Percentiles rank a stretch among this genome's conserved stretches.
Conservation (phyloP, 2,888 invertebrate species). For the Thumatha senex region DNA sequence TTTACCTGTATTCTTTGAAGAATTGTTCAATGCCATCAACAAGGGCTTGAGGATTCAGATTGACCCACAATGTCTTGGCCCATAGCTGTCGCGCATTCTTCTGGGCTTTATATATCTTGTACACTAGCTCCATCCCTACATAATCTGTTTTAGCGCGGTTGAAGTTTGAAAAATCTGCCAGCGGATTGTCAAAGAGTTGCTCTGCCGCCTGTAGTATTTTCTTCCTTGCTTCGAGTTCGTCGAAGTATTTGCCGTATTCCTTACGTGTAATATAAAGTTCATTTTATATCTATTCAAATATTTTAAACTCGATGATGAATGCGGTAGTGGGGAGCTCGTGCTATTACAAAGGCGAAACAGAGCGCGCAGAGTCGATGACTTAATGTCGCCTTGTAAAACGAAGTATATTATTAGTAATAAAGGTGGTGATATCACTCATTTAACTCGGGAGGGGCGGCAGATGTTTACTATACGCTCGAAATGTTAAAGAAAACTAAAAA, state of each 20-base stretch:
- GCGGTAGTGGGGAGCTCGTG: too few species aligned
- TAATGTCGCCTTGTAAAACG: too few species aligned
- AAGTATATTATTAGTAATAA: too few species aligned
- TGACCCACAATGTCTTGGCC: slow-evolving; percentile 94
- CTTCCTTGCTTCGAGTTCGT: slow-evolving; percentile 86
- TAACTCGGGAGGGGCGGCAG: too few species aligned
- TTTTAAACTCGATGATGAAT: too few species aligned
- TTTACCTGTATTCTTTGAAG: slow-evolving; percentile 87
- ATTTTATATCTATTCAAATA: background rate
- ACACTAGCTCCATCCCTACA: slow-evolving; percentile 87
- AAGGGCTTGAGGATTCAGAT: slow-evolving; percentile 92
- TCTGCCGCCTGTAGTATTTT: slow-evolving; percentile 86
- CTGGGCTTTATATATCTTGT: slow-evolving; percentile 90
- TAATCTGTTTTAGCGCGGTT: slow-evolving; percentile 85
- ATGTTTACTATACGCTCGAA: too few species aligned
- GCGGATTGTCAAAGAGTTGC: slow-evolving; percentile 93
- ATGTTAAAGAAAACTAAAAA: too few species aligned
- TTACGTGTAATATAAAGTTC: slow-evolving; percentile 43
- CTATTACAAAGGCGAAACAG: too few species aligned
- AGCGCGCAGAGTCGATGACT: too few species aligned
- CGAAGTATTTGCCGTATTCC: slow-evolving; percentile 86
- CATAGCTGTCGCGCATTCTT: slow-evolving; percentile 90
- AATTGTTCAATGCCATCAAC: slow-evolving; percentile 94
- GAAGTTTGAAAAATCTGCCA: slow-evolving; percentile 92
- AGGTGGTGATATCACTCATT: too few species aligned